Base-by-base conservation (phyloP, 2,113 vertebrate genomes). In the Sebastes schlegelii region DNA sequence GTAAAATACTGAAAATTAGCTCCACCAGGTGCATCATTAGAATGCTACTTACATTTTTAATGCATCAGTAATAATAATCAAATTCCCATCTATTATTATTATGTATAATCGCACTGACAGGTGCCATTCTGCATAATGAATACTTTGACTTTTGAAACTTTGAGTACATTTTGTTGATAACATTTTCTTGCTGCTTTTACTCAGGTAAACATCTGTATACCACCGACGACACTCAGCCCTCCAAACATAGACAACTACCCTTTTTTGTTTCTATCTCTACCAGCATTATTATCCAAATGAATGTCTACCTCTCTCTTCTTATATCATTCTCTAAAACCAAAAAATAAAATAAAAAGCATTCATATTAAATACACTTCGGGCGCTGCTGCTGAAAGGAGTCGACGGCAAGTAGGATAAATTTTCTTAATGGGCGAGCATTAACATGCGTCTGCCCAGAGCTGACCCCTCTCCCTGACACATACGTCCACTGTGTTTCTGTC, bases 381-480 rank as follows among this genome's bases (percentile, higher is more conserved):
- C 6, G n/a, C 8, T 46, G 57, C 19, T 49, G 58, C 91, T 91
- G 89, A 95, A 88, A 92, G 87, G 80, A 94, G 78, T 87, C 93
- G 93, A 96, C 92, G 94, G 95, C 94, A 86, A 95, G 91, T 84
- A 94, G 96, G 96, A 96, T 96, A 97, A 94, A 97, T 98, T 97
- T 97, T 96, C 96, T 97, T 98, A 98, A 98, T 97, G 95, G 96
- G 94, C 94, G 90, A 95, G 96, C 96, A 97, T 98, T 97, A 97
- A 97, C 95, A 97, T 96, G 95, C 94, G 89, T 93, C 95, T 96
- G 96, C 96, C 96, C 96, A 92, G 93, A 95, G 95, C 95, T 97
- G 97, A 98, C 97, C 97, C 83, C 95, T 94, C 96, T 95, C 95
- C 93, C 96, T 97, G 97, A 98, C 96, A 97, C 95, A 95, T 92